phyloP scores from a whole-genome alignment of 1,140 invertebrate genomes.

The Danaus melanippus region DNA sequence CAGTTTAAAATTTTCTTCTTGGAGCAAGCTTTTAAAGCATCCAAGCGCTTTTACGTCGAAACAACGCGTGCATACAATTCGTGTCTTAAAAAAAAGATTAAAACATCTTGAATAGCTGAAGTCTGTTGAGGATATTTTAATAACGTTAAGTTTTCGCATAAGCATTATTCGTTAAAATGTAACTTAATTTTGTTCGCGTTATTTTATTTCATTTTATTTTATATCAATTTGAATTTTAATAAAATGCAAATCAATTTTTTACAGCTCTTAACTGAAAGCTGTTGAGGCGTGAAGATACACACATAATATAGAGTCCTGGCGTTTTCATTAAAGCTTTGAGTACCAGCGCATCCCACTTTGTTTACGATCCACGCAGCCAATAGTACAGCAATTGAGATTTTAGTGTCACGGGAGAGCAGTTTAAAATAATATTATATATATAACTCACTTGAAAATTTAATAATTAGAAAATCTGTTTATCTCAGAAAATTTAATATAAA shows the following conservation, averaged over 20 bases:
- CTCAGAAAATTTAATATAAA: too few species aligned
- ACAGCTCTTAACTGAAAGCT: too few species aligned
- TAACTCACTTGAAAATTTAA: too few species aligned
- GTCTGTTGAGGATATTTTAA: conserved; percentile 1
- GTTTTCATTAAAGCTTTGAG: conserved; percentile 14
- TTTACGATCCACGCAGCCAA: conserved; percentile 15
- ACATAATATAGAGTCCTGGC: conserved; percentile 4
- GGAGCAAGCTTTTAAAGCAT: conserved; percentile 48
- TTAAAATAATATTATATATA: too few species aligned
- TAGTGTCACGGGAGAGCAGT: too few species aligned
- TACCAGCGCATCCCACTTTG: conserved; percentile 10
- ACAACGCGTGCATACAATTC: conserved; percentile 23
- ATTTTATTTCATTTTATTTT: too few species aligned
- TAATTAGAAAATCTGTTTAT: too few species aligned
- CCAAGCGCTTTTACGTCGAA: conserved; percentile 33
- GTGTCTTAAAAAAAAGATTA: conserved; percentile 11
- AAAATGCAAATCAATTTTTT: too few species aligned
- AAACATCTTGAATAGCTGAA: conserved; percentile 8
- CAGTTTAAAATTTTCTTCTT: conserved; percentile 58
- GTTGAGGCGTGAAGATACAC: neutral
- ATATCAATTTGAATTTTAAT: too few species aligned
- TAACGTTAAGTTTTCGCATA: too few species aligned
- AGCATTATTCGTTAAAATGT: too few species aligned
- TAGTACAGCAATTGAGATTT: conserved; percentile 1
- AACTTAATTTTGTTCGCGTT: too few species aligned